These are phyloP conservation scores for Halictus rubicundus DNA, from an alignment of 1,140 invertebrate species.

Conservation along the genomic window DNA sequence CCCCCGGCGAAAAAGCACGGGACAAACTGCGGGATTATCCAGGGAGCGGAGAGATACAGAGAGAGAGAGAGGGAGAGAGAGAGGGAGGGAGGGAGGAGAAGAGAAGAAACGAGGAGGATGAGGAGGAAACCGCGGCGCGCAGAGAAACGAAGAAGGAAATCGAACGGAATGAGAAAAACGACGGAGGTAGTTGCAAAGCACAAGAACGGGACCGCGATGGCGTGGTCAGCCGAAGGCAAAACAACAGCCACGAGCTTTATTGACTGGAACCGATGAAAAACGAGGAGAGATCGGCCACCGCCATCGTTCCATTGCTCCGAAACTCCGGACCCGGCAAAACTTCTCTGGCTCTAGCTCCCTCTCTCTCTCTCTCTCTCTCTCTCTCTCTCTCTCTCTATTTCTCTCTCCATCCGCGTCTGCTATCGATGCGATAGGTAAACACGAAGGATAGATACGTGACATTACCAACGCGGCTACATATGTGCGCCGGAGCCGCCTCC, in stretches of 20 bases:
- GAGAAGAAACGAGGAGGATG: too few species aligned
- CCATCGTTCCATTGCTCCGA: conserved; percentile 44
- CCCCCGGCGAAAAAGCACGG: neutral
- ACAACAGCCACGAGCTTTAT: conserved; percentile 73
- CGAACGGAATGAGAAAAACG: conserved; percentile 48
- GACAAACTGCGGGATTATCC: neutral
- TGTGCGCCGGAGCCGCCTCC: conserved; percentile 5
- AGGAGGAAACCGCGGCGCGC: neutral
- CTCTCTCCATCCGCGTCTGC: conserved; percentile 17
- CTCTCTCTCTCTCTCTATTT: too few species aligned
- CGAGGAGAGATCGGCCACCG: conserved; percentile 63
- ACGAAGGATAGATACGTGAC: conserved; percentile 60
- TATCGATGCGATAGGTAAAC: conserved; percentile 64
- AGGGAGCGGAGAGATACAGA: too few species aligned
- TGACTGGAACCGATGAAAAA: conserved; percentile 76
- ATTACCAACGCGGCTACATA: conserved; percentile 42
- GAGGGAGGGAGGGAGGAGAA: too few species aligned
- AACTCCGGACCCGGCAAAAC: conserved; percentile 49
- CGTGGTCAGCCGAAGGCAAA: conserved; percentile 73
- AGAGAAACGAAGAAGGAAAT: conserved; percentile 23
- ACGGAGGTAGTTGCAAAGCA: conserved; percentile 51
- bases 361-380: too few species aligned
- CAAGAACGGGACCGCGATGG: conserved; percentile 69
- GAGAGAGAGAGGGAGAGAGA: too few species aligned
- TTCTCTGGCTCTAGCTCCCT: conserved; percentile 20